phyloP scores from a whole-genome alignment of 2,113 vertebrate species.

The Antechinus flavipes region DNA sequence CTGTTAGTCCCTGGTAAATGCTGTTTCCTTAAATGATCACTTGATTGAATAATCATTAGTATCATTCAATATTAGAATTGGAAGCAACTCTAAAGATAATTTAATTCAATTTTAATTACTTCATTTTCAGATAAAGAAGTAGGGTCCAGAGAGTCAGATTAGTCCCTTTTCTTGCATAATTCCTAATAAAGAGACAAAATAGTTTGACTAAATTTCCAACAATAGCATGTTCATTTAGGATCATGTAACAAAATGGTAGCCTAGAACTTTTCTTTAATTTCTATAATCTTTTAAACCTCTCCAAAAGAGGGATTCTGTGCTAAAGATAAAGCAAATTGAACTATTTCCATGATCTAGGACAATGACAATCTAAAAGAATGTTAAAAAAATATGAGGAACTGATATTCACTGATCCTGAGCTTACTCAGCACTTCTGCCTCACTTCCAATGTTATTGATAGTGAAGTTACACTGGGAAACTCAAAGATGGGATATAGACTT shows the following conservation, averaged over 20 bases:
- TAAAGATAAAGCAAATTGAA: neutral
- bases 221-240: neutral
- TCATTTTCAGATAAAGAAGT: neutral
- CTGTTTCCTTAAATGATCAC: neutral
- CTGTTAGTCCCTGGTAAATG: neutral
- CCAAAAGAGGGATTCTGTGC: neutral
- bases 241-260: neutral
- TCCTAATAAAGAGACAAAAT: neutral
- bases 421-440: neutral
- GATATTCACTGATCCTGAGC: neutral
- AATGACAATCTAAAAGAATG: neutral
- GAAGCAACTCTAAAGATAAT: neutral
- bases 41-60: neutral
- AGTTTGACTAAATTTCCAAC: neutral
- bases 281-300: neutral
- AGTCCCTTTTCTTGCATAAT: neutral
- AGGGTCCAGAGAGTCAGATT: neutral
- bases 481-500: neutral
- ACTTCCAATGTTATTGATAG: neutral
- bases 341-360: neutral
- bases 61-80: neutral
- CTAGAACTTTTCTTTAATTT: neutral
- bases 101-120: neutral
- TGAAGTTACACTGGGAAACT: neutral
- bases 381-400: neutral